A percentile compares a stretch with the other conserved stretches of the same genome.
These are phyloP conservation scores for Copidosoma aretas DNA, from an alignment of 2,888 invertebrate genomes.

Conservation along the genomic window DNA sequence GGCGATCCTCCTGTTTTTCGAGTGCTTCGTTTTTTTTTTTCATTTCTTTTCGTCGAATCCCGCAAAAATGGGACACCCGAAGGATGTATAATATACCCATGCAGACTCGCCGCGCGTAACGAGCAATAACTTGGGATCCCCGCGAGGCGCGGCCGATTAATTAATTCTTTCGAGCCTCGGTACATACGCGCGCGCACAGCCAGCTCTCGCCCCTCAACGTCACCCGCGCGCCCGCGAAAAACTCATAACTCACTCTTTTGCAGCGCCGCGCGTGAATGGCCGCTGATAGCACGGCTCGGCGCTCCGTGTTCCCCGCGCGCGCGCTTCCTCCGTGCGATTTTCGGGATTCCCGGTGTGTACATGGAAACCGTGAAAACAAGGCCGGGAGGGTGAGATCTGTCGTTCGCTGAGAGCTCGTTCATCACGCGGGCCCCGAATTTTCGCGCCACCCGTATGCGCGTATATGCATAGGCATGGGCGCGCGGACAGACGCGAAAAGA, in stretches of 20 bases:
- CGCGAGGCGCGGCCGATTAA: background rate
- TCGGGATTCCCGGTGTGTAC: background rate
- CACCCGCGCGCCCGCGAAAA: constrained; percentile 33
- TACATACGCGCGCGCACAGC: background rate
- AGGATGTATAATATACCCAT: constrained; percentile 53
- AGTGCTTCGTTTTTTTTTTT: too few species aligned
- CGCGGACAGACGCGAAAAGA: background rate
- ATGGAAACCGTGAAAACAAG: background rate
- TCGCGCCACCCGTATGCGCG: background rate
- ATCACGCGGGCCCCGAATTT: background rate
- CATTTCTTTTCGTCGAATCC: too few species aligned
- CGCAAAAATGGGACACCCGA: too few species aligned
- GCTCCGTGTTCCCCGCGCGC: constrained; percentile 34
- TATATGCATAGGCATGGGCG: too few species aligned
- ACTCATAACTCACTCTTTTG: constrained; percentile 46
- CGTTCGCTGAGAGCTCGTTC: constrained; percentile 6
- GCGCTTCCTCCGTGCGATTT: constrained; percentile 6
- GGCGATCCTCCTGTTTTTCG: too few species aligned
- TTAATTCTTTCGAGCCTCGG: background rate
- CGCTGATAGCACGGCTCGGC: constrained; percentile 36
- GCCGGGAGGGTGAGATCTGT: background rate
- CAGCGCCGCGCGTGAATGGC: constrained; percentile 40
- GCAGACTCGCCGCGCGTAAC: constrained; percentile 13
- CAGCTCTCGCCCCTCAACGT: background rate
- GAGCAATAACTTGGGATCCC: too few species aligned